Percentiles rank a stretch among this genome's conserved stretches.
Conservation (phyloP, 1,140 invertebrate species). For the Nephila pilipes region DNA sequence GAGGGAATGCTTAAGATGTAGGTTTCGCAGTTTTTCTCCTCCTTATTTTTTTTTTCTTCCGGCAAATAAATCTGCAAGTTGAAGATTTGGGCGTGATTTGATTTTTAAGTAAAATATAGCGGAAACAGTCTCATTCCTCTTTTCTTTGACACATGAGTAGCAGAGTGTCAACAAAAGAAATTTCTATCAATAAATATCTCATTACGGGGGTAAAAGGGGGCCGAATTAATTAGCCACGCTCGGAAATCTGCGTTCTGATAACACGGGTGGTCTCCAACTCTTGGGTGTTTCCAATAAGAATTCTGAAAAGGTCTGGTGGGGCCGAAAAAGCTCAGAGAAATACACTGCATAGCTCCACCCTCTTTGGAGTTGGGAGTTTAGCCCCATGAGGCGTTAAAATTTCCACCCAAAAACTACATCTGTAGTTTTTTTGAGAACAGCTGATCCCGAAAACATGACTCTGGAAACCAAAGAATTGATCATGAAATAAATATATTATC, state of each 20-base stretch:
- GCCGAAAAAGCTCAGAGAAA: neutral
- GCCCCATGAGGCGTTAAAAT: neutral
- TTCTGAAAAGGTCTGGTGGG: slow-evolving; percentile 10
- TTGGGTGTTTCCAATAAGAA: slow-evolving; percentile 22
- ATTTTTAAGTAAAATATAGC: neutral
- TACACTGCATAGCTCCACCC: neutral
- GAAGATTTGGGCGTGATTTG: neutral
- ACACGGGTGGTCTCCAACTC: slow-evolving; percentile 3
- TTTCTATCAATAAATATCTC: neutral
- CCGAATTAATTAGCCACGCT: neutral
- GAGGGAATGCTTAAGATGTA: no score
- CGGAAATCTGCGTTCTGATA: neutral
- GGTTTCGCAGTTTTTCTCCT: no score
- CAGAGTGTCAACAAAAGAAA: neutral
- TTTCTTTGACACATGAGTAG: neutral
- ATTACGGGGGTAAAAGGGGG: slow-evolving; percentile 10
- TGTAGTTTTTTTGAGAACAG: neutral
- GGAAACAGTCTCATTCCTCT: neutral
- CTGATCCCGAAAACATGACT: neutral
- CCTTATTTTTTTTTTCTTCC: no score
- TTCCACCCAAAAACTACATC: slow-evolving; percentile 3
- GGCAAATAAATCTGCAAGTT: neutral
- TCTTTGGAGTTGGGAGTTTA: neutral
- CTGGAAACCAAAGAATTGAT: neutral
- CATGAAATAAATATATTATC: no score